Evolutionary conservation across 2,797 vertebrate genomes (phyloP).

Genomic region (Poeciliopsis gracilis): DNA sequence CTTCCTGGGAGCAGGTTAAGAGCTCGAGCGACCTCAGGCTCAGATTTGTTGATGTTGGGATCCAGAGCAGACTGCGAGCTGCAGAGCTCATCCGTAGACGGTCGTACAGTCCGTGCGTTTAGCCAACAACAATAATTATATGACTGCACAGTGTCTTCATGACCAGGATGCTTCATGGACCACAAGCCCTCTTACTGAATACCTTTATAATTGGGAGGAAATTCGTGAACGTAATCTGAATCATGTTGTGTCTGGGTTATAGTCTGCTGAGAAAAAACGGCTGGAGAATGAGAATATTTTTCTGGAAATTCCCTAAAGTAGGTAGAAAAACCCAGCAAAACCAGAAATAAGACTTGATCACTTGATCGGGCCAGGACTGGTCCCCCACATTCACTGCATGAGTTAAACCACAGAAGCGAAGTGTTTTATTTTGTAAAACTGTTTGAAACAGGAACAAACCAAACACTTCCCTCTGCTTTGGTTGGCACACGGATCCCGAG

Average conservation of each 20-base stretch:
- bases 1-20: slow-evolving; percentile 56
- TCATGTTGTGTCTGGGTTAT: slow-evolving; percentile 25
- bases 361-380: not conserved
- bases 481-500: not conserved
- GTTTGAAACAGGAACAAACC: not conserved
- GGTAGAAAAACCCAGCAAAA: not conserved
- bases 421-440: not conserved
- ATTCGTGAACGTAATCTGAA: not conserved
- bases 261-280: slow-evolving; percentile 15
- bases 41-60: slow-evolving; percentile 17
- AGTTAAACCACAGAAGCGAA: not conserved
- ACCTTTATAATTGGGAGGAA: not conserved
- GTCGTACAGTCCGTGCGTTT: not conserved
- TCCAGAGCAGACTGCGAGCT: not conserved
- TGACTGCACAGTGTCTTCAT: slow-evolving; percentile 1
- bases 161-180: not conserved
- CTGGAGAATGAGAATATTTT: not conserved
- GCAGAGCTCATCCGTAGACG: not conserved
- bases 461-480: not conserved
- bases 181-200: not conserved
- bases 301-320: not conserved
- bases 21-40: slow-evolving; percentile 19
- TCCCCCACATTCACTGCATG: not conserved
- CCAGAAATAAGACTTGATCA: not conserved
- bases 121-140: not conserved